Evolutionary conservation across 2,113 vertebrate species (phyloP).

Genomic region (Rhinolophus sinicus): DNA sequence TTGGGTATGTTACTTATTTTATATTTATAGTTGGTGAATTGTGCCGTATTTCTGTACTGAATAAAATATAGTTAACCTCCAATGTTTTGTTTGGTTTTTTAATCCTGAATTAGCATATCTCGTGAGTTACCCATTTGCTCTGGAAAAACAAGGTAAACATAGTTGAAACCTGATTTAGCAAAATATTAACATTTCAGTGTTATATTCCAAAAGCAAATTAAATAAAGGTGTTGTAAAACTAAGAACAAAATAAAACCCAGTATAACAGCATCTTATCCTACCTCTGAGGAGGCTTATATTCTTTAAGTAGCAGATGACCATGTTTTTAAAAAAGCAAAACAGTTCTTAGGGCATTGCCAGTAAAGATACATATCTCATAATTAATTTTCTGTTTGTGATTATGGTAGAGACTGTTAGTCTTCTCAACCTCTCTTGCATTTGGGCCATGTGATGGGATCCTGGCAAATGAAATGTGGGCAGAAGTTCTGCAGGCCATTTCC

Average conservation of each 20-base stretch:
- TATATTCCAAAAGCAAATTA: conserved; percentile 9
- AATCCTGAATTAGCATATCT: background rate
- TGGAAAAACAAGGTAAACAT: background rate
- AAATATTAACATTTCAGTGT: conserved; percentile 3
- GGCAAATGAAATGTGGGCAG: background rate
- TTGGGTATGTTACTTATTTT: background rate
- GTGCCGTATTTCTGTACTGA: background rate
- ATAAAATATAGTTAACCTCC: background rate
- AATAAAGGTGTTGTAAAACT: background rate
- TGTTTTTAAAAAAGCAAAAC: background rate
- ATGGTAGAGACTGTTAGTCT: background rate
- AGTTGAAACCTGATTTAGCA: background rate
- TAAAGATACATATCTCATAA: background rate
- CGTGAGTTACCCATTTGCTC: background rate
- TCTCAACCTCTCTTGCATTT: background rate
- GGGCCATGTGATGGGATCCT: background rate
- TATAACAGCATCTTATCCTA: background rate
- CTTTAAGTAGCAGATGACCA: background rate
- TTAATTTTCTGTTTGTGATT: background rate
- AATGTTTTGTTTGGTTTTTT: background rate
- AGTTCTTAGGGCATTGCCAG: background rate
- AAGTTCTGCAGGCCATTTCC: background rate
- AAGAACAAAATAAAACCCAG: background rate
- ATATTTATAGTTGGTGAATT: conserved; percentile 22
- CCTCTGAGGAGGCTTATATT: background rate